Conservation (phyloP, 1,140 invertebrate genomes). For the Caenorhabditis tropicalis region DNA sequence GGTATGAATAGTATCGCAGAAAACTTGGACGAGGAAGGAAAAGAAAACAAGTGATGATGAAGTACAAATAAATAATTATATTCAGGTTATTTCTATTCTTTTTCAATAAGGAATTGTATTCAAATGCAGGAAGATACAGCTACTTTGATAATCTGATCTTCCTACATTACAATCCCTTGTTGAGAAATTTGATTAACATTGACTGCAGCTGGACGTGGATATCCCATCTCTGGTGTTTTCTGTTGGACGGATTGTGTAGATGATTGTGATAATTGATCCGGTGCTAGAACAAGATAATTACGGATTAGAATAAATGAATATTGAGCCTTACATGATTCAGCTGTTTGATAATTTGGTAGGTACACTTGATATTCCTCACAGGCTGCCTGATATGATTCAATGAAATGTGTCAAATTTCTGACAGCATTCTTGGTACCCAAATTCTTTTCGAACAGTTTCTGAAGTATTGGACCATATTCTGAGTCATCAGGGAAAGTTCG, state of each 20-base stretch:
- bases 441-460: slow-evolving; percentile 8
- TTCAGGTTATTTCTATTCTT: too few species aligned
- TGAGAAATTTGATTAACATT: not conserved
- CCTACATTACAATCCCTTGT: not conserved
- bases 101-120: too few species aligned
- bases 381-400: not conserved
- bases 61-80: too few species aligned
- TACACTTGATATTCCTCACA: not conserved
- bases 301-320: too few species aligned
- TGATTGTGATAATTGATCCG: not conserved
- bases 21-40: too few species aligned
- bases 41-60: too few species aligned
- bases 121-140: too few species aligned
- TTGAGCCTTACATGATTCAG: not conserved
- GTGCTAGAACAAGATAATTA: too few species aligned
- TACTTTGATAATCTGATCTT: not conserved
- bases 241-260: not conserved
- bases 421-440: not conserved
- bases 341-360: not conserved
- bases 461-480: not conserved
- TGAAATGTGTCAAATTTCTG: not conserved
- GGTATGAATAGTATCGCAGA: too few species aligned
- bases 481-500: not conserved
- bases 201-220: not conserved
- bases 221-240: not conserved